Evolutionary conservation across 2,888 invertebrate species (phyloP).

Genomic region (Fabriciana adippe): DNA sequence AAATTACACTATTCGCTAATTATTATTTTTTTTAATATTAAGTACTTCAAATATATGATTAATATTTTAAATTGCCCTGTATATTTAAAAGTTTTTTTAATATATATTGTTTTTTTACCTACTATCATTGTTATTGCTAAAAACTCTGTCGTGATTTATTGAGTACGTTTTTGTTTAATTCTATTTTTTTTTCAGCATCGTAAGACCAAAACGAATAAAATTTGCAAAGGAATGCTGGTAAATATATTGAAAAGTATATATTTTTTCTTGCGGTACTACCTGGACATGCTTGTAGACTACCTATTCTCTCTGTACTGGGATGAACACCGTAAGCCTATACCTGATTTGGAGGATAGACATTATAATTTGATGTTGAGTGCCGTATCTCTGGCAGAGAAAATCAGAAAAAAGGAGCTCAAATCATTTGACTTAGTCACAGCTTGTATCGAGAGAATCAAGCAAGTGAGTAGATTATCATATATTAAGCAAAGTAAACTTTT

Average conservation of each 20-base stretch:
- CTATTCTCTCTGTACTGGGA: conserved; percentile 66
- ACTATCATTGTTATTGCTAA: no score
- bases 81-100: no score
- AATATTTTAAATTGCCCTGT: no score
- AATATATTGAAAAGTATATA: conserved; percentile 60
- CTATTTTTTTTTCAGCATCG: conserved; percentile 48
- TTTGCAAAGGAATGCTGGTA: conserved; percentile 60
- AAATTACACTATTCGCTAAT: no score
- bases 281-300: conserved; percentile 65
- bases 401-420: conserved; percentile 83
- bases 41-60: no score
- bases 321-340: conserved; percentile 53
- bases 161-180: background rate
- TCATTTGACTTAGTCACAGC: conserved; percentile 87
- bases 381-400: conserved; percentile 84
- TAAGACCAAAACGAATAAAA: conserved; percentile 61
- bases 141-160: no score
- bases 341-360: conserved; percentile 62
- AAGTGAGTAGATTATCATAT: conserved; percentile 64
- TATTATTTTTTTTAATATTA: no score
- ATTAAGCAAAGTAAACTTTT: background rate
- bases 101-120: no score
- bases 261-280: conserved; percentile 58
- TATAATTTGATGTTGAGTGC: conserved; percentile 83
- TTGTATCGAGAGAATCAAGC: conserved; percentile 89